Conservation (phyloP, 2,113 vertebrate genomes). For the Sorex araneus region DNA sequence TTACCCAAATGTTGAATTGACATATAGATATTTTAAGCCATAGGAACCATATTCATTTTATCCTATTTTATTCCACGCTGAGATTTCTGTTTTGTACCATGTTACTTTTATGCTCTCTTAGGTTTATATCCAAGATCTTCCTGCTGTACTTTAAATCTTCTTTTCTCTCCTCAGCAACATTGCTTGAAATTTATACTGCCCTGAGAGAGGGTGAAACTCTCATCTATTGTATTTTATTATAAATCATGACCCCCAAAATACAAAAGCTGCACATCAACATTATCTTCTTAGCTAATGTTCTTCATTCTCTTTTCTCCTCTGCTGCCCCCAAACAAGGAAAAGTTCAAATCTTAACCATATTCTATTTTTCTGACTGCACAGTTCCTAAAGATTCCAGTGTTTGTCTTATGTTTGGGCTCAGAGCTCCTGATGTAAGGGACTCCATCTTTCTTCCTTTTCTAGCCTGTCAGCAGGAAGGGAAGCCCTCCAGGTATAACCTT, state of each 20-base stretch:
- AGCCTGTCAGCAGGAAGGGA: no score
- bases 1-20: not conserved
- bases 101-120: not conserved
- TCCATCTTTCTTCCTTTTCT: no score
- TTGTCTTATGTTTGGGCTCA: not conserved
- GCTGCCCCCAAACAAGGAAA: not conserved
- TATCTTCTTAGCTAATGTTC: not conserved
- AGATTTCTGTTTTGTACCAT: not conserved
- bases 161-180: not conserved
- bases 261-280: not conserved
- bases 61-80: not conserved
- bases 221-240: not conserved
- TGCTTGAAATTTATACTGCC: not conserved
- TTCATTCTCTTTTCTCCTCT: not conserved
- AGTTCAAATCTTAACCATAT: not conserved
- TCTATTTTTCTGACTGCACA: not conserved
- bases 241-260: not conserved
- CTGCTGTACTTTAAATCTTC: not conserved
- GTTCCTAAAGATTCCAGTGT: not conserved
- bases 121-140: not conserved
- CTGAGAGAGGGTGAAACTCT: not conserved
- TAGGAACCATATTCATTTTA: not conserved
- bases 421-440: no score
- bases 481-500: no score
- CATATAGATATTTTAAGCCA: not conserved